These are phyloP conservation scores for Neocrepidodera transversa DNA, from an alignment of 2,888 invertebrate species.

Conservation along the genomic window DNA sequence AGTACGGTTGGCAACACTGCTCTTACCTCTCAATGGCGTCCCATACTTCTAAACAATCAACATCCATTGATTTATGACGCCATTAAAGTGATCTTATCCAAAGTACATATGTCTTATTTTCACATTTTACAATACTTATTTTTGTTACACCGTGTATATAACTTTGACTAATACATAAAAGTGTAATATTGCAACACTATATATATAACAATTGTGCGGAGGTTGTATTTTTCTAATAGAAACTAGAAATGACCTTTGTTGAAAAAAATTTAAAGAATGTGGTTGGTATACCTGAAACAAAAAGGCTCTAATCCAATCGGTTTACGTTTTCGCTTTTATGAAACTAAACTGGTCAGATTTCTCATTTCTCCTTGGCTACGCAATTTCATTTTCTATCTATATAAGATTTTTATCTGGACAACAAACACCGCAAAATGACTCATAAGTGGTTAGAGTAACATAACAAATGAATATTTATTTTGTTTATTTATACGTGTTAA, in stretches of 20 bases:
- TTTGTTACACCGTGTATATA: too few relatives aligned
- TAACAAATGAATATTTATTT: slow-evolving; percentile 8
- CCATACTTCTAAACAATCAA: too few relatives aligned
- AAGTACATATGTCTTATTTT: too few relatives aligned
- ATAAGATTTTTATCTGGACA: slow-evolving; percentile 17
- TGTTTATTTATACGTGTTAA: neutral
- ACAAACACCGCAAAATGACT: neutral
- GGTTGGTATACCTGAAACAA: slow-evolving; percentile 9
- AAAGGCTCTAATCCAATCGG: slow-evolving; percentile 3
- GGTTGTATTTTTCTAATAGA: neutral
- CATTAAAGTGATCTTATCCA: too few relatives aligned
- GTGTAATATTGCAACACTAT: too few relatives aligned
- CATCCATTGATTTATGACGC: too few relatives aligned
- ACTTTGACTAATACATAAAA: too few relatives aligned
- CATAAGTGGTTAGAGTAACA: neutral
- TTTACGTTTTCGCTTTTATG: neutral
- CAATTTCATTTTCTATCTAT: neutral
- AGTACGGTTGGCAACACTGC: too few relatives aligned
- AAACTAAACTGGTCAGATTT: neutral
- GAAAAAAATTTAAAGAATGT: slow-evolving; percentile 22
- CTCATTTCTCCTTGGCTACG: slow-evolving; percentile 14
- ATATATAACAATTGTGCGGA: too few relatives aligned
- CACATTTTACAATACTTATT: too few relatives aligned
- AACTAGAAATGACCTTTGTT: slow-evolving; percentile 9
- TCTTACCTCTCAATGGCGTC: too few relatives aligned